phyloP scores from a whole-genome alignment of 1,140 invertebrate species.

The Plectus sambesii region DNA sequence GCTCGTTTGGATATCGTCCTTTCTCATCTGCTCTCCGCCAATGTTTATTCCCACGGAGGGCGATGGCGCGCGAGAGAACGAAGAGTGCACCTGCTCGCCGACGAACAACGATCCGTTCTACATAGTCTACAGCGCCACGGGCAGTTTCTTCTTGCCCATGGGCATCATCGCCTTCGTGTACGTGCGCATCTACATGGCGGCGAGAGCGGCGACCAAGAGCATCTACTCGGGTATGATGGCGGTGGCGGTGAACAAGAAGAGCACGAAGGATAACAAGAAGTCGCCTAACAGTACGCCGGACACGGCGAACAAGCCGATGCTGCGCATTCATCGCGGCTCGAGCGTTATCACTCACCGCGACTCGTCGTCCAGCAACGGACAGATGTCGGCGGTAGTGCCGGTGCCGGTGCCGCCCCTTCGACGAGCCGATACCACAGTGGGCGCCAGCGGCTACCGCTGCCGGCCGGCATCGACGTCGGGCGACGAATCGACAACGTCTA shows the following conservation, averaged over 20 bases:
- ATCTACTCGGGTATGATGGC: slow-evolving; percentile 71
- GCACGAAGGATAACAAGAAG: slow-evolving; percentile 35
- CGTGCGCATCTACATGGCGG: slow-evolving; percentile 82
- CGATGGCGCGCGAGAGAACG: slow-evolving; percentile 6
- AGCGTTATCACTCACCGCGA: slow-evolving; percentile 20
- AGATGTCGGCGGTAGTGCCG: too few species aligned
- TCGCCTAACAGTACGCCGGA: slow-evolving; percentile 47
- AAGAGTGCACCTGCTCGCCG: slow-evolving; percentile 40
- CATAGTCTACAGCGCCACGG: slow-evolving; percentile 84
- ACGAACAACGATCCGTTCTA: slow-evolving; percentile 69
- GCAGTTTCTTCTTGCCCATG: slow-evolving; percentile 91
- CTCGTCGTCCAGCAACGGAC: too few species aligned
- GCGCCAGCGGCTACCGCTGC: too few species aligned
- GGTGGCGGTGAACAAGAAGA: slow-evolving; percentile 47
- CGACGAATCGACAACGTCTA: too few species aligned
- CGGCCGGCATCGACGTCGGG: too few species aligned
- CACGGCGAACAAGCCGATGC: slow-evolving; percentile 66
- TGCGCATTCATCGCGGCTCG: slow-evolving; percentile 73
- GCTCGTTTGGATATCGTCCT: slow-evolving; percentile 79
- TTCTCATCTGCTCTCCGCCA: slow-evolving; percentile 78
- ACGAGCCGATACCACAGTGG: slow-evolving; percentile 3
- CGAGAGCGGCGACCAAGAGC: slow-evolving; percentile 72
- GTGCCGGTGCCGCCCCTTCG: too few species aligned
- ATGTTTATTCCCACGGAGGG: slow-evolving; percentile 31
- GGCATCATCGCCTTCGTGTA: slow-evolving; percentile 93